Evolutionary conservation across 2,797 vertebrate species (phyloP).

Genomic region (Eulemur rubriventer): DNA sequence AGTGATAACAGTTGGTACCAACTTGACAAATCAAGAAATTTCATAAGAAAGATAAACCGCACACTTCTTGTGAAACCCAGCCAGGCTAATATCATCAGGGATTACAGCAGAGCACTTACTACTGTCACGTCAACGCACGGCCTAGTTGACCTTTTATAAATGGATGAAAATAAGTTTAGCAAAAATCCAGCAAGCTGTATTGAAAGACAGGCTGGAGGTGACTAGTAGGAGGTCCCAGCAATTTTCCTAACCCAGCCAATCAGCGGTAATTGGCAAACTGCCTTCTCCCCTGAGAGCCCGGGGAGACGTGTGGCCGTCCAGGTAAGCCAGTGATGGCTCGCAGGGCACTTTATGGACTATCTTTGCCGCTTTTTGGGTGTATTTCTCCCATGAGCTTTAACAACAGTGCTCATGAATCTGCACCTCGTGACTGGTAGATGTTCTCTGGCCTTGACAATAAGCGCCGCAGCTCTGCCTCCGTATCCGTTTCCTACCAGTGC

Average conservation of each 20-base stretch:
- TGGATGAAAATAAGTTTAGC: slow-evolving; percentile 20
- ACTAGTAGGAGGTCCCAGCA: neutral
- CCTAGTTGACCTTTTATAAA: slow-evolving; percentile 56
- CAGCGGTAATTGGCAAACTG: neutral
- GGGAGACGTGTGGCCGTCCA: neutral
- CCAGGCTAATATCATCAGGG: neutral
- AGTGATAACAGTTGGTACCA: slow-evolving; percentile 59
- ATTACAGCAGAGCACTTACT: slow-evolving; percentile 24
- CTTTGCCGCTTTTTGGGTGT: neutral
- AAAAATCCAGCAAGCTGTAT: slow-evolving; percentile 11
- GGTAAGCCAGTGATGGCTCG: neutral
- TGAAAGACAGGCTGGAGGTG: slow-evolving; percentile 1
- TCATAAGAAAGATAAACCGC: slow-evolving; percentile 56
- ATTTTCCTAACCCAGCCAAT: neutral
- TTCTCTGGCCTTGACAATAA: neutral
- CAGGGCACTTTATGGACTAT: neutral
- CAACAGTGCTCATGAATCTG: neutral
- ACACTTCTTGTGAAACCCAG: neutral
- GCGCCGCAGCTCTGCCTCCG: neutral
- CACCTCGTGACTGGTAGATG: neutral
- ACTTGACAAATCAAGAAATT: slow-evolving; percentile 49
- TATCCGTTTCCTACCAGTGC: neutral
- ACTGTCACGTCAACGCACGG: neutral
- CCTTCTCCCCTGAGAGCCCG: neutral
- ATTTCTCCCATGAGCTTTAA: neutral